phyloP scores from a whole-genome alignment of 1,140 invertebrate species.

The Temnothorax curvispinosus region DNA sequence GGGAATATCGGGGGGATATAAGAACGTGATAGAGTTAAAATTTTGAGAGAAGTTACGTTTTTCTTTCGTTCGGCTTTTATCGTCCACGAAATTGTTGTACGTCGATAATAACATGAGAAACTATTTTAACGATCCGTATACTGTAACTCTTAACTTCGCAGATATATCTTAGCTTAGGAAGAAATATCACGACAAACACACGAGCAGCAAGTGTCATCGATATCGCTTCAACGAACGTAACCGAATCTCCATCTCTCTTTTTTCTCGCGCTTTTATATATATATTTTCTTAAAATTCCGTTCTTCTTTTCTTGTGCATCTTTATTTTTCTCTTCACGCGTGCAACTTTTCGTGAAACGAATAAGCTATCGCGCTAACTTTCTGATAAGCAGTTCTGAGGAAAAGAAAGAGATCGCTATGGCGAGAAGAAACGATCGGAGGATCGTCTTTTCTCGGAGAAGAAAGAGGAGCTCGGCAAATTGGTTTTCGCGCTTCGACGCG shows the following conservation, averaged over 20 bases:
- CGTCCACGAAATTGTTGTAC: conserved; percentile 6
- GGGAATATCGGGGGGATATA: conserved; percentile 31
- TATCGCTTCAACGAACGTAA: conserved; percentile 33
- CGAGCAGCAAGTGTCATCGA: conserved; percentile 54
- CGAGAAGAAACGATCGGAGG: not conserved
- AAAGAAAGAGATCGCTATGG: not conserved
- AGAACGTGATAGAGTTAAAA: conserved; percentile 31
- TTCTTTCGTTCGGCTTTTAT: conserved; percentile 14
- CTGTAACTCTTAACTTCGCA: conserved; percentile 36
- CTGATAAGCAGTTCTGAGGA: not conserved
- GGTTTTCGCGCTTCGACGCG: conserved; percentile 11
- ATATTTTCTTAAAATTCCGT: not conserved
- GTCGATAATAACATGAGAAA: conserved; percentile 52
- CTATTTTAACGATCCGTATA: conserved; percentile 31
- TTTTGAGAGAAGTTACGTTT: conserved; percentile 29
- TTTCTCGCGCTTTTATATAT: conserved; percentile 11
- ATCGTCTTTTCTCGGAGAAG: not conserved
- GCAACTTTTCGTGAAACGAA: conserved; percentile 34
- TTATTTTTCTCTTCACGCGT: not conserved
- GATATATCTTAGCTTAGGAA: conserved; percentile 59
- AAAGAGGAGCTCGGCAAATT: conserved; percentile 3
- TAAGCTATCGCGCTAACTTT: conserved; percentile 16
- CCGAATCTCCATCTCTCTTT: not conserved
- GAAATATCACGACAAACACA: conserved; percentile 68
- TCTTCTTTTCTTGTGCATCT: conserved; percentile 19